Conservation (phyloP, 2,888 invertebrate genomes). For the Chalcis sispes region DNA sequence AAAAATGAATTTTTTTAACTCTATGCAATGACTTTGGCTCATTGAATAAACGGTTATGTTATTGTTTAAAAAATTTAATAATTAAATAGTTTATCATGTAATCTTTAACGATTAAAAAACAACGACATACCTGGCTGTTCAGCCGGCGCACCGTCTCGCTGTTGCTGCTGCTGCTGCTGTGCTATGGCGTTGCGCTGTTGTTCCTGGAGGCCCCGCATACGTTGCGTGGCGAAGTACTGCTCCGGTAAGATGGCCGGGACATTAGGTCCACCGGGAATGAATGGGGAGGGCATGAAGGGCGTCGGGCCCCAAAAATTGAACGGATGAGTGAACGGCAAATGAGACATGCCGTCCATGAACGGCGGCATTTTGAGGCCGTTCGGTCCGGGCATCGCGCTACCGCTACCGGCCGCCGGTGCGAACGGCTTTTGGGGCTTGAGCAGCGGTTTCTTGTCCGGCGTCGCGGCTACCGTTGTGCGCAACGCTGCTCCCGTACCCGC, state of each 20-base stretch:
- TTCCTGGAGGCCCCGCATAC: constrained; percentile 88
- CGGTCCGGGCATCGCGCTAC: constrained; percentile 74
- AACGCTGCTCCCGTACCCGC: constrained; percentile 61
- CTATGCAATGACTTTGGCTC: no score
- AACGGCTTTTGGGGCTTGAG: constrained; percentile 78
- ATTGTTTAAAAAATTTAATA: no score
- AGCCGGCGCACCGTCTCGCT: constrained; percentile 42
- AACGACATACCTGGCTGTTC: constrained; percentile 50
- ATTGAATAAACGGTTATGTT: no score
- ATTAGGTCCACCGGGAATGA: constrained; percentile 77
- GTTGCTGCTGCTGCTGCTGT: constrained; percentile 66
- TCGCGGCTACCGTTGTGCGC: constrained; percentile 64
- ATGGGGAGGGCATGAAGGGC: constrained; percentile 79
- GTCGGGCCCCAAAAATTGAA: constrained; percentile 88
- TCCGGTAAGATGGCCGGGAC: constrained; percentile 78
- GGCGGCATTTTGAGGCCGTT: constrained; percentile 86
- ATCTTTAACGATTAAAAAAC: background rate
- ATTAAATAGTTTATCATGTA: no score
- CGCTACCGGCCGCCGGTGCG: constrained; percentile 69
- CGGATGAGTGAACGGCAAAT: constrained; percentile 81
- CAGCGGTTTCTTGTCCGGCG: constrained; percentile 75
- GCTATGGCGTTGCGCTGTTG: constrained; percentile 77
- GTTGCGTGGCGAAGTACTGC: constrained; percentile 85
- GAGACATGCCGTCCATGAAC: constrained; percentile 81
- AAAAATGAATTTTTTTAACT: no score